Evolutionary conservation across 2,113 vertebrate genomes (phyloP), one percentile per base, ranked within the genome.

Genomic region (Hemibagrus wyckioides): DNA sequence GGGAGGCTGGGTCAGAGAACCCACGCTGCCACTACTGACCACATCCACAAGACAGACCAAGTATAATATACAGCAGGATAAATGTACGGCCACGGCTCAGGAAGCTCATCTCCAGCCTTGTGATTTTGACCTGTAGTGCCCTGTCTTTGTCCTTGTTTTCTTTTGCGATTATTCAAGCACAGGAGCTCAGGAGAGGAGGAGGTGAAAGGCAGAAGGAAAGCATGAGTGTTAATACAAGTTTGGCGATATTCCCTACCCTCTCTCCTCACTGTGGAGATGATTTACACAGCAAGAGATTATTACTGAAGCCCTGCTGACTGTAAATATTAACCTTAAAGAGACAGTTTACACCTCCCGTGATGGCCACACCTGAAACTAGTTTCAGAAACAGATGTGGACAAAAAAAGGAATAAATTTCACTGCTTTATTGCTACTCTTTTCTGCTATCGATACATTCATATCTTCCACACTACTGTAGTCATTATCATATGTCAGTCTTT

Each of bases 1-100:
- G 93, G 97, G 97, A 97, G 98, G 98, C 96, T 97, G 98, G 97
- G 96, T 98, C 94, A 97, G 94, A 94, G 93, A 92, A 96, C 93
- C 95, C 93, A 79, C 8, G 92, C 93, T 91, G 75, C 96, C 93
- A 95, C 96, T 97, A 97, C 97, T 79, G 80, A 79, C 80, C 97
- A 97, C 97, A 97, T 94, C 95, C 96, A 92, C 96, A 92, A 89
- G 92, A 96, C 93, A 96, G 92, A 94, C 94, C 96, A 65, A 57
- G 82, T 96, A 96, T 94, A 94, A 95, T 96, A 95, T 95, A 93
- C 91, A 89, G 92, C 92, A 89, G 90, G 92, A 94, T 94, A 94
- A 94, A 95, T 94, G 93, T 93, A 88, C 89, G 88, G 92, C 90
- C 92, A 87, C 50, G 89, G 91, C 85, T 91, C 92, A 89, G 90